A percentile compares a stretch with the other conserved stretches of the same genome.
Conservation (phyloP, 2,113 vertebrate species). For the Aptenodytes patagonicus region DNA sequence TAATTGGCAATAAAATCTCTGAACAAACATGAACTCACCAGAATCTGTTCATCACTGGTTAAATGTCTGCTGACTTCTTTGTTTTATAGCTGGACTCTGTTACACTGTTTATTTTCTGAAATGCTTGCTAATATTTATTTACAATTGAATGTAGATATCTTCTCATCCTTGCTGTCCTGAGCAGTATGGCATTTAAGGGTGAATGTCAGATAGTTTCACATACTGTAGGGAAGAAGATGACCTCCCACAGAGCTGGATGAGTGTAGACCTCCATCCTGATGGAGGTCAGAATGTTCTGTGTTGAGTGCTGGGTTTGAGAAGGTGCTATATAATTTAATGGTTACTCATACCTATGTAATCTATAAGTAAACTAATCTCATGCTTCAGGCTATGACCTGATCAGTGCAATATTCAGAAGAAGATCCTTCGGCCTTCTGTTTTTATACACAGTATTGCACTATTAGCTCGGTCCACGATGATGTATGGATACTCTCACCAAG, state of each 20-base stretch:
- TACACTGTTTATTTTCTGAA: not conserved
- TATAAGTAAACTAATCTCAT: not conserved
- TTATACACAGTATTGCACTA: not conserved
- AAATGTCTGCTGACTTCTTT: not conserved
- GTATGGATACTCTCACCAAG: not conserved
- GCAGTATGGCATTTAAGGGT: not conserved
- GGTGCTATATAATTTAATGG: not conserved
- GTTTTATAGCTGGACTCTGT: not conserved
- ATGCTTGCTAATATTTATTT: not conserved
- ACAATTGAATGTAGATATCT: not conserved
- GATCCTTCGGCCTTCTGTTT: not conserved
- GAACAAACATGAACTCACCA: not conserved
- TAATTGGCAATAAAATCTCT: not conserved
- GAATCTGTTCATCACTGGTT: not conserved
- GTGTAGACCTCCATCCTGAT: not conserved
- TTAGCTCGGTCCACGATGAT: not conserved
- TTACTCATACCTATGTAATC: not conserved
- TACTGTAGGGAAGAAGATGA: not conserved
- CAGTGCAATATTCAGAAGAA: not conserved
- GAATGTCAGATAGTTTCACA: not conserved
- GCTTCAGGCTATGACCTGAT: not conserved
- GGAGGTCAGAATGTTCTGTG: not conserved
- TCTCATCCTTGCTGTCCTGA: not conserved
- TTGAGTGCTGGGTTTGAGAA: not conserved
- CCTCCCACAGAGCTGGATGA: not conserved